Conservation (phyloP, 2,113 vertebrate genomes). For the Edolisoma coerulescens region DNA sequence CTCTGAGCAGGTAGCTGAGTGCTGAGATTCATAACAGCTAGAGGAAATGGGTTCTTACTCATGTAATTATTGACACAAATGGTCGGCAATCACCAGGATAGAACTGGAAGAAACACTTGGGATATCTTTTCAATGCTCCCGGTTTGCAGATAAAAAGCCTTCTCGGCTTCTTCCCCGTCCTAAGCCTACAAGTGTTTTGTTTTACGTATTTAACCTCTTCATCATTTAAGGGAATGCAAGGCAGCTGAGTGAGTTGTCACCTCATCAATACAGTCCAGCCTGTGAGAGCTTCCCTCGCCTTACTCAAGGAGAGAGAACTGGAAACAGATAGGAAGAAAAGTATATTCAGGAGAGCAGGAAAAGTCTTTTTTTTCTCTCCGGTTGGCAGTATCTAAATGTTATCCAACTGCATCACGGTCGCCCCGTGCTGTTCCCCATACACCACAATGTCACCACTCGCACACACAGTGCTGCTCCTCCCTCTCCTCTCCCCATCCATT, state of each 20-base stretch:
- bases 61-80: not conserved
- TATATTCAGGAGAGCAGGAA: not conserved
- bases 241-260: not conserved
- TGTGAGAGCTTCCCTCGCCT: not conserved
- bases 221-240: slow-evolving; percentile 32
- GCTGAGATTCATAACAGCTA: not conserved
- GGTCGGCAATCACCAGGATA: not conserved
- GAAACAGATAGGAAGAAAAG: not conserved
- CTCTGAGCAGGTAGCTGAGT: not conserved
- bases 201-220: slow-evolving; percentile 23
- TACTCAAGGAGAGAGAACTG: not conserved
- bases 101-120: not conserved
- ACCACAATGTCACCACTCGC: not conserved
- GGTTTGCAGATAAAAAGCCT: not conserved
- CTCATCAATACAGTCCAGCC: not conserved
- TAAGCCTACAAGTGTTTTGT: not conserved
- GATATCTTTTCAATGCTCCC: not conserved
- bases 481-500: slow-evolving; percentile 7
- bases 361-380: not conserved
- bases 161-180: not conserved
- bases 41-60: not conserved
- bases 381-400: not conserved
- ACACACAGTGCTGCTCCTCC: not conserved
- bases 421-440: not conserved
- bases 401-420: not conserved